These are phyloP conservation scores for Adela reaumurella DNA, from an alignment of 2,888 invertebrate species.

Conservation along the genomic window DNA sequence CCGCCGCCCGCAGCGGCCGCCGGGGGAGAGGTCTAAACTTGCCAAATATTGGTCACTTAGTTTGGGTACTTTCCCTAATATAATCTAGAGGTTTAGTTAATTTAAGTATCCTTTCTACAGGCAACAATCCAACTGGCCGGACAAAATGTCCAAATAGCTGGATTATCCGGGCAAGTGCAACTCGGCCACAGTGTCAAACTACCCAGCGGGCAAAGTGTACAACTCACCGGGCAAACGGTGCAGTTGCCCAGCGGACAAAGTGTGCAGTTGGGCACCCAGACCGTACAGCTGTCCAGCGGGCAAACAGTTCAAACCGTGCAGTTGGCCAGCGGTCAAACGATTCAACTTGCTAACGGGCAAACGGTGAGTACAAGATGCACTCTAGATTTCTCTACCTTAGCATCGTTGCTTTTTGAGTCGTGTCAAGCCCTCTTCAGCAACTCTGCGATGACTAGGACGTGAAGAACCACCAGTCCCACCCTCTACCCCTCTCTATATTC, in stretches of 20 bases:
- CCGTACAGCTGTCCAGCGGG: conserved; percentile 26
- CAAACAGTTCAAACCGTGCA: conserved; percentile 44
- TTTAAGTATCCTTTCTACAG: conserved; percentile 2
- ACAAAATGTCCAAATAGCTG: conserved; percentile 32
- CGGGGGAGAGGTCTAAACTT: no score
- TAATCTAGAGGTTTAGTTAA: no score
- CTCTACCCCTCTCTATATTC: no score
- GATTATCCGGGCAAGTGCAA: conserved; percentile 16
- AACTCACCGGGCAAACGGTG: conserved; percentile 45
- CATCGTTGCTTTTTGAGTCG: no score
- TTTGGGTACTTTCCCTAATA: no score
- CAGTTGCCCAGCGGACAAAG: conserved; percentile 40
- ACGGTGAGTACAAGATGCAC: conserved; percentile 14
- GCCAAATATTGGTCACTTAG: no score
- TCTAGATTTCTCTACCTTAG: background rate
- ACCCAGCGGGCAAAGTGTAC: conserved; percentile 42
- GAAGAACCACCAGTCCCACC: no score
- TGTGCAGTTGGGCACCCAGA: conserved; percentile 28
- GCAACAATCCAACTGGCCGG: conserved; percentile 17
- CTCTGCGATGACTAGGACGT: no score
- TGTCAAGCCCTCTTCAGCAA: no score
- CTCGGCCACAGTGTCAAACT: conserved; percentile 37
- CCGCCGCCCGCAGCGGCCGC: no score
- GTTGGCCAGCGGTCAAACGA: conserved; percentile 31
- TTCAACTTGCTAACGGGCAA: conserved; percentile 36